phyloP scores from a whole-genome alignment of 2,797 vertebrate genomes.

The Oophaga sylvatica region DNA sequence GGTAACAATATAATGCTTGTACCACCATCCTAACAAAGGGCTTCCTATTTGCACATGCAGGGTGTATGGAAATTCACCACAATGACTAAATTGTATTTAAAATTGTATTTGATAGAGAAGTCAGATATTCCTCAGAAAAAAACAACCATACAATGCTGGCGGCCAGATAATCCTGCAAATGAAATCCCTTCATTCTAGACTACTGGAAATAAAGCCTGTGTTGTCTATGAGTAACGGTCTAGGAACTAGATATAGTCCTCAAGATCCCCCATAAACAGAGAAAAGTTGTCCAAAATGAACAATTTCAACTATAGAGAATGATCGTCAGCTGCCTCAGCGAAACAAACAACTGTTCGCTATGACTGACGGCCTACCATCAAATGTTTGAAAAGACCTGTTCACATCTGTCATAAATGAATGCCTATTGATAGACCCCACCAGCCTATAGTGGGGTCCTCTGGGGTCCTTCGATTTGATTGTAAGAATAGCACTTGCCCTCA shows the following conservation, averaged over 20 bases:
- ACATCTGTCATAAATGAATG: no score
- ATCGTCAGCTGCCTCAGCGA: no score
- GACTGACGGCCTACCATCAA: no score
- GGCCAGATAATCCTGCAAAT: background rate
- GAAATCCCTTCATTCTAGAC: background rate
- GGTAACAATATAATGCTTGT: background rate
- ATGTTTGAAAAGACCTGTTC: no score
- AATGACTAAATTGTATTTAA: background rate
- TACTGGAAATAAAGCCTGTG: background rate
- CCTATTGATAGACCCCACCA: no score
- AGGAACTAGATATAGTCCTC: background rate
- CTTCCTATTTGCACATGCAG: background rate
- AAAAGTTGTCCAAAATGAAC: no score
- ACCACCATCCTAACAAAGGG: background rate
- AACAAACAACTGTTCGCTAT: no score
- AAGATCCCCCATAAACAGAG: no score
- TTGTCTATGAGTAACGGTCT: background rate
- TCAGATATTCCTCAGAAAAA: background rate
- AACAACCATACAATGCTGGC: background rate
- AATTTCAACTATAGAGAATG: no score
- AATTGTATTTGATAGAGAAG: background rate
- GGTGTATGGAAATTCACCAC: background rate
- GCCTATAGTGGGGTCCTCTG: no score
- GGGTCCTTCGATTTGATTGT: no score
- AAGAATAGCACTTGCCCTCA: no score